Conservation (phyloP, 1,140 invertebrate species). For the Cydia splendana region DNA sequence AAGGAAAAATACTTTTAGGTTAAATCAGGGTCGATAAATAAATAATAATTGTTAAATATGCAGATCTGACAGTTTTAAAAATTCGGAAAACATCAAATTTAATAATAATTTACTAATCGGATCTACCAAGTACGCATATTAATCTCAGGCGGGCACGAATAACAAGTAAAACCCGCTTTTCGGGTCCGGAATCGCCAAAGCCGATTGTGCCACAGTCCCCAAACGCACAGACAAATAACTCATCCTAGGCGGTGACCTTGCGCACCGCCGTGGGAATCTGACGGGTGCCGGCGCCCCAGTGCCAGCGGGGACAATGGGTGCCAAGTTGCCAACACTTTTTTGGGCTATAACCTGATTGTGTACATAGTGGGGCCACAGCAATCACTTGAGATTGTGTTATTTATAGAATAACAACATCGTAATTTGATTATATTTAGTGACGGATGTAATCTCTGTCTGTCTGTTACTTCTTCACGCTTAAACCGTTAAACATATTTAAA, state of each 20-base stretch:
- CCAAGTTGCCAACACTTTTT: neutral
- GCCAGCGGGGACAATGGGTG: constrained; percentile 31
- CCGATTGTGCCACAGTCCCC: neutral
- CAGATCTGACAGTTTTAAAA: too few species aligned
- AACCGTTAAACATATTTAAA: too few species aligned
- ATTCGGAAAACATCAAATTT: too few species aligned
- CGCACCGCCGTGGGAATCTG: constrained; percentile 45
- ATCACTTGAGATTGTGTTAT: neutral
- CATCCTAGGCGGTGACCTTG: constrained; percentile 41
- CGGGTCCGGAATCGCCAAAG: neutral
- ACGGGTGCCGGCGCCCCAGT: constrained; percentile 31
- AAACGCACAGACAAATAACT: neutral
- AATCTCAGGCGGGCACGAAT: neutral
- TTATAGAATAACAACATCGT: neutral
- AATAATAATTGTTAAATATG: too few species aligned
- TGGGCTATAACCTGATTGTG: neutral
- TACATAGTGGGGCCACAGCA: neutral
- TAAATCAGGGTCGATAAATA: too few species aligned
- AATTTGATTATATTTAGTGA: too few species aligned
- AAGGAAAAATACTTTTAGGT: too few species aligned
- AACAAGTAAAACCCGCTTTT: constrained; percentile 22
- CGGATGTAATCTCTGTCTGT: too few species aligned
- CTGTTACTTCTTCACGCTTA: too few species aligned
- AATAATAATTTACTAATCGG: too few species aligned
- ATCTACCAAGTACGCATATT: neutral